Base-by-base conservation (phyloP, 2,888 invertebrate genomes). In the Microctonus aethiopoides region DNA sequence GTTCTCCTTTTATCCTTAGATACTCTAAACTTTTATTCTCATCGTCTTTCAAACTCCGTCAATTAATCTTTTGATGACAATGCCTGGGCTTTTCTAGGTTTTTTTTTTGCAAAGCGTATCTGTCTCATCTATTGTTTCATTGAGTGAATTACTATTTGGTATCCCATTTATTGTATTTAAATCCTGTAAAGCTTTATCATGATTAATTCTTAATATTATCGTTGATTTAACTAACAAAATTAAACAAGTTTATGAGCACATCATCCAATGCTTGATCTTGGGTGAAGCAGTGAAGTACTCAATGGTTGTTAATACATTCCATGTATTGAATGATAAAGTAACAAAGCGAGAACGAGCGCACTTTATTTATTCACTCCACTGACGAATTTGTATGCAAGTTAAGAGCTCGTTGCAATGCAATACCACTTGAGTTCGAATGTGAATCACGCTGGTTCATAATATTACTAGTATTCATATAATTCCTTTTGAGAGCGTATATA, bases 261-360 rank as follows among this genome's bases (percentile, higher is more conserved):
- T n/a, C n/a, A n/a, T n/a, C n/a, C n/a, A n/a, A n/a, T n/a, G n/a
- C n/a, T n/a, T n/a, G n/a, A n/a, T 34, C 24, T 56, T 26, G 57
- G 29, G 57, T 34, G 32, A 34, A 57, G 32, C 57, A 59, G 34
- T 59, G 34, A 59, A 59, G 34, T 34, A 16, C 59, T 59, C 59
- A 36, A 29, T 29, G 29, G 7, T 7, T n/a, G n/a, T 7, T 29
- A 7, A 29, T 29, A 29, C 59, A 34, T 59, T 59, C 36, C 20
- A 34, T 34, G 16, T 34, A 59, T 59, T 34, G 59, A 59, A 59
- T 59, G 59, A 32, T 59, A 24, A 29, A 24, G n/a, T 57, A 20
- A 34, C 59, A 59, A 34, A 57, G 32, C 7, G 20, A 34, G 34
- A 32, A 59, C 20, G 59, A 34, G 29, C 34, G 32, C 34, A 34